phyloP scores from a whole-genome alignment of 2,113 vertebrate genomes.

The Cranoglanis bouderius region DNA sequence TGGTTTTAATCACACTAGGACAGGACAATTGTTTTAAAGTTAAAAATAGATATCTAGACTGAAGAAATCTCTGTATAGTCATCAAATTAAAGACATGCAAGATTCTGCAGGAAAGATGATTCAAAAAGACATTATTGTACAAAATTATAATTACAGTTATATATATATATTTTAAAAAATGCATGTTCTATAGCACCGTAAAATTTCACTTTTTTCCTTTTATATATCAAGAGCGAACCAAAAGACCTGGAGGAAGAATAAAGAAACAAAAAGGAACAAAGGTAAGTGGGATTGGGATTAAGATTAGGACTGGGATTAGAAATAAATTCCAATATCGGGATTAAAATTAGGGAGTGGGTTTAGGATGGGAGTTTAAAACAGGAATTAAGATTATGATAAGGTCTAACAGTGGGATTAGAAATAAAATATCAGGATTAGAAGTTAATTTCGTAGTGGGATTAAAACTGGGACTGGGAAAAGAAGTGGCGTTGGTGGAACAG shows the following conservation, averaged over 20 bases:
- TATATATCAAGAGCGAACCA: slow-evolving; percentile 84
- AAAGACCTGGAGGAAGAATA: slow-evolving; percentile 85
- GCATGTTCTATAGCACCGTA: slow-evolving; percentile 85
- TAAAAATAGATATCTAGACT: slow-evolving; percentile 56
- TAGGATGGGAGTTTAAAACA: not conserved
- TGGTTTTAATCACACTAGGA: slow-evolving; percentile 74
- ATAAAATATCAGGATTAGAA: not conserved
- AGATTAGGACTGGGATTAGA: not conserved
- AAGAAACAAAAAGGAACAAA: slow-evolving; percentile 49
- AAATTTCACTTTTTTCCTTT: slow-evolving; percentile 53
- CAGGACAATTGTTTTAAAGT: slow-evolving; percentile 71
- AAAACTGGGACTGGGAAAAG: slow-evolving; percentile 3
- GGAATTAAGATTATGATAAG: not conserved
- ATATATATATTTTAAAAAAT: slow-evolving; percentile 64
- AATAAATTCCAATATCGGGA: slow-evolving; percentile 2
- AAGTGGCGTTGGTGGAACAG: not conserved
- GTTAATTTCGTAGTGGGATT: not conserved
- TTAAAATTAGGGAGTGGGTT: not conserved
- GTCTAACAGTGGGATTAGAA: not conserved
- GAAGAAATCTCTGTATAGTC: slow-evolving; percentile 57
- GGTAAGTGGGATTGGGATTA: not conserved
- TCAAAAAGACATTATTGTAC: slow-evolving; percentile 87
- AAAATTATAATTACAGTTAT: slow-evolving; percentile 96
- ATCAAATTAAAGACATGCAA: slow-evolving; percentile 81
- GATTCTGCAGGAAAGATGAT: slow-evolving; percentile 80